A percentile compares a stretch with the other conserved stretches of the same genome.
Conservation (phyloP, 2,888 invertebrate genomes). For the Drepanosiphum platanoidis region DNA sequence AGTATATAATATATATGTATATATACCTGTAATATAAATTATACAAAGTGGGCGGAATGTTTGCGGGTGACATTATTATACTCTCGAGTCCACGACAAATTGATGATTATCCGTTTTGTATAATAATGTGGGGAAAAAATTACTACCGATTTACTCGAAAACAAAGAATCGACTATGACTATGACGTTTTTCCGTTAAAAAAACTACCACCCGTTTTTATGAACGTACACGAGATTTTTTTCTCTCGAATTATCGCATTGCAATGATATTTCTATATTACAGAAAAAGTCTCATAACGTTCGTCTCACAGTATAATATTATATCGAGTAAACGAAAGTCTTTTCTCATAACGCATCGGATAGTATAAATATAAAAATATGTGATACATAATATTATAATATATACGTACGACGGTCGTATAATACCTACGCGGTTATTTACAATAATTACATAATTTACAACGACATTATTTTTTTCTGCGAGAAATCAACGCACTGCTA, state of each 20-base stretch:
- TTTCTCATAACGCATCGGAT: neutral
- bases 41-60: constrained; percentile 20
- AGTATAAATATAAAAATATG: neutral
- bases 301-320: neutral
- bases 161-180: neutral
- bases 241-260: neutral
- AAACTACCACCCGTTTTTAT: neutral
- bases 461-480: neutral
- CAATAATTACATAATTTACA: too few relatives aligned
- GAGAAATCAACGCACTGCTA: neutral
- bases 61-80: neutral
- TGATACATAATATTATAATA: neutral
- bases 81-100: constrained; percentile 29
- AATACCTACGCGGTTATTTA: too few relatives aligned
- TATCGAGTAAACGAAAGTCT: neutral
- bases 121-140: neutral
- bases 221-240: neutral
- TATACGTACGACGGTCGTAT: too few relatives aligned
- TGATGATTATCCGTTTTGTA: constrained; percentile 28
- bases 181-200: neutral
- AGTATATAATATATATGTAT: neutral
- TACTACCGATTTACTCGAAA: neutral
- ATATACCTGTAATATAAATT: neutral
- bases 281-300: neutral
- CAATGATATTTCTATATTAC: neutral